These are phyloP conservation scores for Aurelia sp. DNA, from an alignment of 30 jellyfish, hydroid and myxozoan genomes.

Conservation along the genomic window DNA sequence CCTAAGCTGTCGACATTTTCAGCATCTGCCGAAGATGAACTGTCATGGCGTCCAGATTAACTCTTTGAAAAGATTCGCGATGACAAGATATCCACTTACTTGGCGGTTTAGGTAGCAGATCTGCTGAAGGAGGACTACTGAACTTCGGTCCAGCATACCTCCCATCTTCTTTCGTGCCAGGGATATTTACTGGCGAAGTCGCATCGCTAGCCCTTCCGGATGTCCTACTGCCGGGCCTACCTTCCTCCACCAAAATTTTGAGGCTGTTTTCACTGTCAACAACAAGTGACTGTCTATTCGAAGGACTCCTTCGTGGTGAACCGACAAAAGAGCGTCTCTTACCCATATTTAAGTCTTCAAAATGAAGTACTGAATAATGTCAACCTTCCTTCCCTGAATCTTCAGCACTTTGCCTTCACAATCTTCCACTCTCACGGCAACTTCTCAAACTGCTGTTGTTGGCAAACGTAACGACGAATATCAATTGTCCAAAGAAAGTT, in stretches of 20 bases:
- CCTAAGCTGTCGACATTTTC: conserved; percentile 78
- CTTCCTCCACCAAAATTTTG: conserved; percentile 7
- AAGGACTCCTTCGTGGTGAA: conserved; percentile 56
- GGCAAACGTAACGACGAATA: too few species aligned
- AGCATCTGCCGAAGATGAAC: conserved; percentile 94
- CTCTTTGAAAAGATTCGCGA: conserved; percentile 40
- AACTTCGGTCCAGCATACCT: conserved; percentile 98
- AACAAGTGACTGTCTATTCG: conserved; percentile 40
- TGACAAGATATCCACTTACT: conserved; percentile 80
- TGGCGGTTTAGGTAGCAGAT: conserved; percentile 95
- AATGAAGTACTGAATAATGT: too few species aligned
- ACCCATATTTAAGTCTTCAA: conserved; percentile 24
- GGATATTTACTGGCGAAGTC: conserved; percentile 58
- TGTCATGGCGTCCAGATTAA: conserved; percentile 89
- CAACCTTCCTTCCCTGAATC: background rate
- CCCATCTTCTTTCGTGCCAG: conserved; percentile 26
- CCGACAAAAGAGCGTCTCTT: conserved; percentile 11
- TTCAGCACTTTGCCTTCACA: background rate
- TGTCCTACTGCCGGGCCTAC: too few species aligned
- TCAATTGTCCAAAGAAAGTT: too few species aligned
- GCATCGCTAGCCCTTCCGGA: background rate
- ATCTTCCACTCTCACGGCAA: background rate
- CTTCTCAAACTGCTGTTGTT: background rate
- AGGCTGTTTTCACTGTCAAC: conserved; percentile 3
- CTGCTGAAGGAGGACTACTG: conserved; percentile 99